These are phyloP conservation scores for Myripristis jacobus DNA, from an alignment of 2,797 vertebrate genomes.

Conservation along the genomic window DNA sequence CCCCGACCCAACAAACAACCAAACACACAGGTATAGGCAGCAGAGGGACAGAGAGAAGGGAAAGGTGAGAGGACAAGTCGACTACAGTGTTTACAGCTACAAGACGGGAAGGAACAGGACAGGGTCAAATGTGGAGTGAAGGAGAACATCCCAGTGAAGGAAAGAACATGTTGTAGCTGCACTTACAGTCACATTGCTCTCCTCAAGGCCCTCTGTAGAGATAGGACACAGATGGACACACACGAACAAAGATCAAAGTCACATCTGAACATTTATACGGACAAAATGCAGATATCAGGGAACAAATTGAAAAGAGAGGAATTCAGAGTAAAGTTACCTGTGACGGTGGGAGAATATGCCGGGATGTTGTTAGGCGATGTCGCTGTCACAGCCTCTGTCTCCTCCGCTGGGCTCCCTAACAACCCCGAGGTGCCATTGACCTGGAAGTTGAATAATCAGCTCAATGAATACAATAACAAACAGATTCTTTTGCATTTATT, in stretches of 20 bases:
- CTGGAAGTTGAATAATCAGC: slow-evolving; percentile 56
- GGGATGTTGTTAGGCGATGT: slow-evolving; percentile 55
- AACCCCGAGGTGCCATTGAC: slow-evolving; percentile 39
- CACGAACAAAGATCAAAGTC: not conserved
- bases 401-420: slow-evolving; percentile 39
- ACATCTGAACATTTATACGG: not conserved
- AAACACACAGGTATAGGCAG: slow-evolving; percentile 53
- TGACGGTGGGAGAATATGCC: slow-evolving; percentile 72
- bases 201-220: slow-evolving; percentile 78
- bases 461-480: slow-evolving; percentile 12
- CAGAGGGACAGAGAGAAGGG: slow-evolving; percentile 76
- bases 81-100: slow-evolving; percentile 69
- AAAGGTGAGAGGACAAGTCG: slow-evolving; percentile 76
- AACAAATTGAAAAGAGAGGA: not conserved
- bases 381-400: slow-evolving; percentile 19
- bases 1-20: slow-evolving; percentile 64
- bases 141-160: slow-evolving; percentile 54
- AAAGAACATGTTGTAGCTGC: slow-evolving; percentile 45
- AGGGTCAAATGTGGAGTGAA: slow-evolving; percentile 68
- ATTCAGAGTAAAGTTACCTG: slow-evolving; percentile 70
- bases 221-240: slow-evolving; percentile 7
- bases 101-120: slow-evolving; percentile 70
- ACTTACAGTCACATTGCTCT: slow-evolving; percentile 82
- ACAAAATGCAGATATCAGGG: not conserved
- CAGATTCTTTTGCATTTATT: not conserved